Base-by-base conservation (phyloP, 2,888 invertebrate genomes). In the Platycheirus albimanus region DNA sequence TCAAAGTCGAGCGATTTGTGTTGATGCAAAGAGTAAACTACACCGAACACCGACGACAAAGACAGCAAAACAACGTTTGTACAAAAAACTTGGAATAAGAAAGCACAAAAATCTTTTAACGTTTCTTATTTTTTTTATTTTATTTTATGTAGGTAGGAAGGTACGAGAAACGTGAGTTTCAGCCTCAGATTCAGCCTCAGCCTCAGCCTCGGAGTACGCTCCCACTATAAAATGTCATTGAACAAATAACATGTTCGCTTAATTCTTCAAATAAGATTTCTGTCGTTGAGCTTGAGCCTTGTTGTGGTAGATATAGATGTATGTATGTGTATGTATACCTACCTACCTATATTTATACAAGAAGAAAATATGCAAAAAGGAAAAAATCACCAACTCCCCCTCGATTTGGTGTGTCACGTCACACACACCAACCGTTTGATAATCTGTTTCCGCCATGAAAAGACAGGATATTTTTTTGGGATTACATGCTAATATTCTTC, bases 371-470 rank as follows among this genome's bases (percentile, higher is more conserved):
- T 54, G 54, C 54, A 33, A 58, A 64, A 49, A 11, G 5, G 11
- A 54, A 56, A n/a, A 10, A 56, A 67, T 30, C 51, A 38, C 52
- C 63, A 66, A 43, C 52, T 52, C 67, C 54, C 66, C 47, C 63
- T 61, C 30, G 41, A 61, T 64, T 49, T 56, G 43, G 58, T 38
- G 41, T 64, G 80, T 75, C 80, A 49, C 64, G 49, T 64, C 64
- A 64, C 49, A 64, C 13, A 75, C 64, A 70, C 51, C 64, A 58
- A 70, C 49, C 64, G 43, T 75, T 80, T 75, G 51, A 69, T 77
- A 64, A 67, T 77, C 63, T 64, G 41, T 70, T 69, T 56, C 38
- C 69, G 43, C 67, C 79, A 69, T 61, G 41, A 69, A 52, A 43
- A 52, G 64, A 61, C 69, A 38, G 49, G 58, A 52, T 28, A 70